Conservation (phyloP, 1,140 invertebrate species). For the Monochamus saltuarius region DNA sequence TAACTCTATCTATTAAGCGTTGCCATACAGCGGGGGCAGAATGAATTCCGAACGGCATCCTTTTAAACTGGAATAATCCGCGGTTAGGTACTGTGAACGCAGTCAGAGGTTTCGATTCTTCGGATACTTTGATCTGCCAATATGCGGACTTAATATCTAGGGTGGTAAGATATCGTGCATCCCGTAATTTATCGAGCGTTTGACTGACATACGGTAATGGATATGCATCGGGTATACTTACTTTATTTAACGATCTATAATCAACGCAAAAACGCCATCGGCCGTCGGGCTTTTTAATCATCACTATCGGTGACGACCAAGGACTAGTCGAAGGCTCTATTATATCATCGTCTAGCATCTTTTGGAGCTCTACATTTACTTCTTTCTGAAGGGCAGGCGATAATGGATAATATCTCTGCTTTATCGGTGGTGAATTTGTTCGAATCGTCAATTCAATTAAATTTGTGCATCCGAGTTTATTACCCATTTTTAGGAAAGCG, state of each 20-base stretch:
- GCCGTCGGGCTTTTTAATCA: conserved; percentile 53
- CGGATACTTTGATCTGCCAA: conserved; percentile 51
- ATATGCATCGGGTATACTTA: conserved; percentile 14
- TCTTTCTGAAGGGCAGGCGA: conserved; percentile 11
- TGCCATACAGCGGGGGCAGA: conserved; percentile 43
- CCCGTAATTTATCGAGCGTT: conserved; percentile 38
- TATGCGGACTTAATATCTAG: conserved; percentile 43
- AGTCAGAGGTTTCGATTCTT: conserved; percentile 46
- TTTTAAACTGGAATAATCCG: conserved; percentile 27
- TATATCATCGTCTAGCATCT: conserved; percentile 40
- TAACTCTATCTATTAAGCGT: conserved; percentile 19
- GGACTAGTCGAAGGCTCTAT: conserved; percentile 27
- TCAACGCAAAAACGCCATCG: conserved; percentile 44
- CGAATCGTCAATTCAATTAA: conserved; percentile 2
- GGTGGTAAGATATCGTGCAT: conserved; percentile 38
- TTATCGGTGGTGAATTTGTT: neutral
- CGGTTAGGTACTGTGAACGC: conserved; percentile 48
- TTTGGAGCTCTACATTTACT: conserved; percentile 8
- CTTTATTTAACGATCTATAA: conserved; percentile 13
- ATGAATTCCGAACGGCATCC: conserved; percentile 46
- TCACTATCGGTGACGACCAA: conserved; percentile 52
- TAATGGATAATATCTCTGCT: conserved; percentile 15
- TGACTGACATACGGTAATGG: conserved; percentile 16
- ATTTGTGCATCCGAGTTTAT: conserved; percentile 7
- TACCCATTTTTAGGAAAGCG: neutral